Conservation (phyloP, 2,797 vertebrate genomes). For the Cryptoprocta ferox region DNA sequence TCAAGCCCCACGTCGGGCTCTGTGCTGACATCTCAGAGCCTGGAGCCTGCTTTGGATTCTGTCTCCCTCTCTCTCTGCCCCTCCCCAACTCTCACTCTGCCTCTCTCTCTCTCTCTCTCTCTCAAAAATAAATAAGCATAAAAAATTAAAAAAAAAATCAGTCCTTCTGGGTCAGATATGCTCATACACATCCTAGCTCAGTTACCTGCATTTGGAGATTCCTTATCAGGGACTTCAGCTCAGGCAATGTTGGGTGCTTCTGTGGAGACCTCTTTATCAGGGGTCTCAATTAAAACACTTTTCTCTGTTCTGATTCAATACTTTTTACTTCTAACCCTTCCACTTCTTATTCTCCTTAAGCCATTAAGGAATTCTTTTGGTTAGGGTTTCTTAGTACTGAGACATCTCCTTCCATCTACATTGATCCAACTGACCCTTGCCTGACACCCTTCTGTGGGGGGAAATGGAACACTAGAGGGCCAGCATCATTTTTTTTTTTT, state of each 20-base stretch:
- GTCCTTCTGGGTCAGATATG: neutral
- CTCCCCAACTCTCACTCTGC: too few species aligned
- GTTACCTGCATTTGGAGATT: neutral
- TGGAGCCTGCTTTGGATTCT: too few species aligned
- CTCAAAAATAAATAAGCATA: too few species aligned
- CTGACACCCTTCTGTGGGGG: neutral
- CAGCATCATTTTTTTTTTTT: neutral
- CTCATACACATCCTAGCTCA: neutral
- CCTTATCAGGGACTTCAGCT: neutral
- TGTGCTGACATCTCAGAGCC: too few species aligned
- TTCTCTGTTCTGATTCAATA: neutral
- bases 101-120: too few species aligned
- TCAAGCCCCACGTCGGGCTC: too few species aligned
- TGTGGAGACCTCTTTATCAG: neutral
- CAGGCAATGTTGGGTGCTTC: neutral
- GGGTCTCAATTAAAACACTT: neutral
- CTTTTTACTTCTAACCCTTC: neutral
- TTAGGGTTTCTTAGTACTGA: neutral
- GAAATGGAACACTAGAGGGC: neutral
- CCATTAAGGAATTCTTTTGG: neutral
- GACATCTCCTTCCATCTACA: too few species aligned
- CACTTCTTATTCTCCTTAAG: neutral
- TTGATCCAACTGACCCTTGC: neutral
- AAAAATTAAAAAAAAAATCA: neutral
- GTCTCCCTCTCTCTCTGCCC: too few species aligned